phyloP scores from a whole-genome alignment of 2,888 invertebrate genomes.

The Sepiola atlantica region DNA sequence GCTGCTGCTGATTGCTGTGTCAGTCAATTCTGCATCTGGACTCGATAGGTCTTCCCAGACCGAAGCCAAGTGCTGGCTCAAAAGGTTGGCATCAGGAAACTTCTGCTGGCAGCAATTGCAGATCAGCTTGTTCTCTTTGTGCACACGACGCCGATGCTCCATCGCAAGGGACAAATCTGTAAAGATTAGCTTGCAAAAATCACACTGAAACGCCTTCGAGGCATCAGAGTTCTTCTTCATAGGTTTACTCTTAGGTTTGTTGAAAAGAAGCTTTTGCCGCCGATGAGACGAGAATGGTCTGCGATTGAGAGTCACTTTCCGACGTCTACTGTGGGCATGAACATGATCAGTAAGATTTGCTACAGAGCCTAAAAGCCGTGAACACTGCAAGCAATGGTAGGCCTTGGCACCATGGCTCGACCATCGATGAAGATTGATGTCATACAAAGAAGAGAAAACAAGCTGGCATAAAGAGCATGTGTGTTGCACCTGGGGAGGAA shows the following conservation, averaged over 20 bases:
- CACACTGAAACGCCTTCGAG: not conserved
- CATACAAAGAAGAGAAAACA: not conserved
- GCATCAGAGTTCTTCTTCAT: not conserved
- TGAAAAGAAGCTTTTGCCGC: not conserved
- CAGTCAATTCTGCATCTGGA: not conserved
- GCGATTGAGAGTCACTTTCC: not conserved
- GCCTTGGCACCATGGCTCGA: conserved; percentile 1
- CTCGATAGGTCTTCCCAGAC: not conserved
- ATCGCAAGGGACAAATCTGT: not conserved
- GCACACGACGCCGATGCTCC: not conserved
- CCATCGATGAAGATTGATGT: conserved; percentile 37
- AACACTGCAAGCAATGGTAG: conserved; percentile 37
- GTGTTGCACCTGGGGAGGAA: not conserved
- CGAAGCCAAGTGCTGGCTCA: not conserved
- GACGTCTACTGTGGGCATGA: not conserved
- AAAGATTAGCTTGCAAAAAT: not conserved
- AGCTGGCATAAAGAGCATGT: not conserved
- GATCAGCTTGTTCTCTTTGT: not conserved
- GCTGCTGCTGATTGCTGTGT: not conserved
- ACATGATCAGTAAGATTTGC: conserved; percentile 16
- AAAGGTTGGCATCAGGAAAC: not conserved
- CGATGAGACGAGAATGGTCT: not conserved
- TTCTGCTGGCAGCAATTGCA: conserved; percentile 32
- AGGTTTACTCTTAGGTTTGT: not conserved
- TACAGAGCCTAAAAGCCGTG: not conserved